These are phyloP conservation scores for Tringa solitaria DNA, from an alignment of 2,113 vertebrate genomes.

Conservation along the genomic window DNA sequence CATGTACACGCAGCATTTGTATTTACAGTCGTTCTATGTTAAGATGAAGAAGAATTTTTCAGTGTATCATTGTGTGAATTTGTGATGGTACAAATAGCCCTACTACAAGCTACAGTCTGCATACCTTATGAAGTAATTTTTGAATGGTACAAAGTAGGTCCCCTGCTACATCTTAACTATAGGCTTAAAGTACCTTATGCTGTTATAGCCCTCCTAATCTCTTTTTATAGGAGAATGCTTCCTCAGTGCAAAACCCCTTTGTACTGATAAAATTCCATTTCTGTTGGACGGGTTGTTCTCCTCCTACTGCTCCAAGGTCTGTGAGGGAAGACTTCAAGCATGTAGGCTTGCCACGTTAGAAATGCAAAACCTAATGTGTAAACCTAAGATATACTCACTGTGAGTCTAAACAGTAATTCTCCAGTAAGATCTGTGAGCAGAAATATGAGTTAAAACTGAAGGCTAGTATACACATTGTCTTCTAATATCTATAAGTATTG, in stretches of 20 bases:
- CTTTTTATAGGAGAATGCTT: not conserved
- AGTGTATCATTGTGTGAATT: not conserved
- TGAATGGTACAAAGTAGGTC: not conserved
- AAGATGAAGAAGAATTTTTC: not conserved
- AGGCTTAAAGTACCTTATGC: not conserved
- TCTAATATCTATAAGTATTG: not conserved
- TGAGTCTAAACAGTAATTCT: not conserved
- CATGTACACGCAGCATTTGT: not conserved
- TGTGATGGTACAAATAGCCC: not conserved
- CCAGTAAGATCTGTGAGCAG: not conserved
- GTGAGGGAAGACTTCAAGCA: not conserved
- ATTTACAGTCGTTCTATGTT: not conserved
- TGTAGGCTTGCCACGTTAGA: not conserved
- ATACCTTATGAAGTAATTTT: not conserved
- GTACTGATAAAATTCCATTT: not conserved
- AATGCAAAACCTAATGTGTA: not conserved
- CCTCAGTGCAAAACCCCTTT: not conserved
- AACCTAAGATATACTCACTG: not conserved
- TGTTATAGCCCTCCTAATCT: not conserved
- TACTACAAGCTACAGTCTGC: not conserved
- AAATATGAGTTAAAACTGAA: not conserved
- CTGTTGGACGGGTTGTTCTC: not conserved
- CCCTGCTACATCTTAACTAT: not conserved
- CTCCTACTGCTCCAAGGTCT: not conserved
- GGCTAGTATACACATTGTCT: not conserved